Evolutionary conservation across 1,140 invertebrate genomes (phyloP), one percentile per base, ranked within the genome.

Genomic region (Nilaparvata lugens): DNA sequence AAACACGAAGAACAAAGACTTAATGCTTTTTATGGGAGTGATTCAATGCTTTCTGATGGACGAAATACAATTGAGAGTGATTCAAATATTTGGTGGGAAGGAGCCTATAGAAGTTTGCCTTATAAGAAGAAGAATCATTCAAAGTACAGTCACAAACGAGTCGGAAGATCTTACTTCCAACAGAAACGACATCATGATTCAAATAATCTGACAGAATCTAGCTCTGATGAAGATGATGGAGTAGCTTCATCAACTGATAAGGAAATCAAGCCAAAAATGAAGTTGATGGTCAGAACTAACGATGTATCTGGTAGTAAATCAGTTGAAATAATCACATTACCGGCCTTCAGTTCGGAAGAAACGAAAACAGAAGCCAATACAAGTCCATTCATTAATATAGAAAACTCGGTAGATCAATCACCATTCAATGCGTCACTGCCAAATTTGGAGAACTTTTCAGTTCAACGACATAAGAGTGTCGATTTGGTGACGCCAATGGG

Each of bases 281-380:
- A 79, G 67, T 67, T 80, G 2, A 61, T 79, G 40, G 77, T 80
- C 0, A 76, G 75, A 72, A 78, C 77, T 2, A 68, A 69, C 18
- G 76, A 79, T 53, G 64, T 35, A 11, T 35, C 67, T 64, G 77
- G 77, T 11, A 75, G 73, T 69, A 77, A 79, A 64, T 75, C 73
- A 56, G 75, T 80, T 43, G 78, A 80, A 69, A 78, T 80, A 52
- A 68, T 76, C 58, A 78, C 76, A 38, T 72, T 79, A 38, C 64
- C 72, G 51, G 75, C 79, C 61, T 78, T 77, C 52, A 59, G 62
- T n/a, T 53, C 59, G 1, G 38, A 48, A 51, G 60, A 60, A 51
- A 16, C n/a, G 43, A 55, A 31, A 38, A 25, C 60, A 3, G 18
- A 52, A 3, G 11, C 51, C 13, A 4, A 28, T 35, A 11, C 31